Evolutionary conservation across 2,888 invertebrate genomes (phyloP), one percentile per base, ranked within the genome.

Genomic region (Calephelis perditalis): DNA sequence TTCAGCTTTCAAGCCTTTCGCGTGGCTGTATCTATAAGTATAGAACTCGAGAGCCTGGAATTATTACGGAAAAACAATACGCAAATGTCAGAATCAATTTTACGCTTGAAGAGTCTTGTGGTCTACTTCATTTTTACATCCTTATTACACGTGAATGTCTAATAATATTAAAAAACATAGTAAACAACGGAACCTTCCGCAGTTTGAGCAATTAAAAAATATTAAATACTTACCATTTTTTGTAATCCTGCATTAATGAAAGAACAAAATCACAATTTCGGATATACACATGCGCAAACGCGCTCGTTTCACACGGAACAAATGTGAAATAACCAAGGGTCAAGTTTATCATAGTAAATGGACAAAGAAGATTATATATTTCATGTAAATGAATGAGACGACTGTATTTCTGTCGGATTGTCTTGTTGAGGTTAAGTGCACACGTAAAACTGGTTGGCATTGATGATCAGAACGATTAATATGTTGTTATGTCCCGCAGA

Each of bases 391-490:
- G 35, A 52, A 9, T 10, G 52, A 52, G 52, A 52, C 35, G 26
- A 52, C 8, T 52, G 11, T 52, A 52, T 7, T 54, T 54, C 35
- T 54, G 11, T 54, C 36, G 26, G 52, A 35, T 35, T 35, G 52
- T 35, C 36, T 54, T 54, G n/a, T 52, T 66, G 65, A 70, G 69
- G 71, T 71, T 70, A 65, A 65, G 76, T 76, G 72, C 73, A 63
- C 68, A 74, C 72, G 77, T 77, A 80, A 54, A 81, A 82, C 82
- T 72, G 70, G 83, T 82, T 80, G 63, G 74, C 70, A 74, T 73
- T 78, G 72, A 76, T 77, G 72, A 68, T 71, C 70, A 64, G 67
- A 73, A 70, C 69, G 72, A 73, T 75, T 75, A 74, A 68, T 67
- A 47, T 54, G 54, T 54, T 54, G 36, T 54, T 54, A 54, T 36